phyloP scores from a whole-genome alignment of 2,888 invertebrate species.

The Cosmia trapezina region DNA sequence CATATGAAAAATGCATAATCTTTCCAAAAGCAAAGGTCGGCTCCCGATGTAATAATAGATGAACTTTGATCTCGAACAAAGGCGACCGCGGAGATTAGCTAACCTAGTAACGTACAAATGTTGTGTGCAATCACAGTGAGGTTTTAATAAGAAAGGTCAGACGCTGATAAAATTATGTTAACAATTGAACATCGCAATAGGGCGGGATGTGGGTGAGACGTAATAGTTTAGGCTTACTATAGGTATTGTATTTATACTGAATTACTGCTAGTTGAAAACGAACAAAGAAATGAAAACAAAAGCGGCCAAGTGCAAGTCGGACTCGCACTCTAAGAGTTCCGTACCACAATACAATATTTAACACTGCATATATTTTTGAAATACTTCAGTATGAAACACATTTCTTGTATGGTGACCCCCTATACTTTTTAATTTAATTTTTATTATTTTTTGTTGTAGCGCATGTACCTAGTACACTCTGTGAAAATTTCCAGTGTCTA shows the following conservation, averaged over 20 bases:
- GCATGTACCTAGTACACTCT: too few relatives aligned
- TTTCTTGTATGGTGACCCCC: too few relatives aligned
- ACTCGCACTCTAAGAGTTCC: too few relatives aligned
- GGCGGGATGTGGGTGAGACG: slow-evolving; percentile 39
- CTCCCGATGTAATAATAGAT: slow-evolving; percentile 26
- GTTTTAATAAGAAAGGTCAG: slow-evolving; percentile 64
- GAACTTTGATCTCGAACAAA: slow-evolving; percentile 43
- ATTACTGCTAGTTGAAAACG: slow-evolving; percentile 7
- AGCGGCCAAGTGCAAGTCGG: not conserved
- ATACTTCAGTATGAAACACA: too few relatives aligned
- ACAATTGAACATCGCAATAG: slow-evolving; percentile 59
- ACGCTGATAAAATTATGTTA: slow-evolving; percentile 53
- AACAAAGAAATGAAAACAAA: not conserved
- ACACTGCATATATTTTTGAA: too few relatives aligned
- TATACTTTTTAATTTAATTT: too few relatives aligned
- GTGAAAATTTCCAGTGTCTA: too few relatives aligned
- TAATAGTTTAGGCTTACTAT: slow-evolving; percentile 31
- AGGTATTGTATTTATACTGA: slow-evolving; percentile 20
- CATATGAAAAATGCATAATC: slow-evolving; percentile 40
- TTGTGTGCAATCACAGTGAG: slow-evolving; percentile 59
- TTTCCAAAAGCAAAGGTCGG: slow-evolving; percentile 9
- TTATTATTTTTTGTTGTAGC: too few relatives aligned
- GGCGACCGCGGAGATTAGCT: slow-evolving; percentile 37
- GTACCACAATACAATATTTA: too few relatives aligned
- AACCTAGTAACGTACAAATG: slow-evolving; percentile 64